Conservation (phyloP, 2,888 invertebrate species). For the Heliconius erato region DNA sequence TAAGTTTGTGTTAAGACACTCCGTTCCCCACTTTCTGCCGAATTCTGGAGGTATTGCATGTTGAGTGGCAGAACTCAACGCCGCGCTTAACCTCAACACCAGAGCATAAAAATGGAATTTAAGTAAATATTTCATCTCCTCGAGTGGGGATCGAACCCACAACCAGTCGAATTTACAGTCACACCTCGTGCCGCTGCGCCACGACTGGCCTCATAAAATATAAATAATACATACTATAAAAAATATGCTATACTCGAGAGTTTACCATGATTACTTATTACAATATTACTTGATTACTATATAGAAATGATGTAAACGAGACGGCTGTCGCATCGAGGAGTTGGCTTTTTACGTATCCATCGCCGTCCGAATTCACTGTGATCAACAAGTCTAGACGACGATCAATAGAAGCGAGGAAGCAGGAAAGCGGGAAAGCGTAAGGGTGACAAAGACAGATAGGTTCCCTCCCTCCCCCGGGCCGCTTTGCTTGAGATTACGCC, state of each 20-base stretch:
- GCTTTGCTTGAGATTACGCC: constrained; percentile 53
- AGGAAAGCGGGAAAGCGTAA: constrained; percentile 66
- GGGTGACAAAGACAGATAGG: constrained; percentile 58
- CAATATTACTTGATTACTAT: background rate
- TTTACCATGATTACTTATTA: background rate
- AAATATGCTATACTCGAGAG: background rate
- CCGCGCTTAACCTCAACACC: too few species aligned
- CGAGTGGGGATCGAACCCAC: too few species aligned
- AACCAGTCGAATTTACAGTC: too few species aligned
- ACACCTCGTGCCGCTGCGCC: too few species aligned
- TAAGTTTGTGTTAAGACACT: too few species aligned
- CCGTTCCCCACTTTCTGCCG: too few species aligned
- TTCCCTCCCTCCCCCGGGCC: constrained; percentile 44
- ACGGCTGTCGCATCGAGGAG: constrained; percentile 27
- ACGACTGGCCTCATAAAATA: too few species aligned
- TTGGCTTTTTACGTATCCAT: constrained; percentile 65
- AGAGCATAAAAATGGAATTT: too few species aligned
- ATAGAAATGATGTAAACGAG: background rate
- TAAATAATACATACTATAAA: too few species aligned
- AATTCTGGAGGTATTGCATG: too few species aligned
- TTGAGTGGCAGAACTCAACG: too few species aligned
- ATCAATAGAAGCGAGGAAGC: constrained; percentile 78
- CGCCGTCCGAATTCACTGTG: constrained; percentile 64
- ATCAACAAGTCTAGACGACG: constrained; percentile 85
- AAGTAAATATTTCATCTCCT: too few species aligned